phyloP scores from a whole-genome alignment of 1,140 invertebrate species.

The Pseudomyrmex concolor region DNA sequence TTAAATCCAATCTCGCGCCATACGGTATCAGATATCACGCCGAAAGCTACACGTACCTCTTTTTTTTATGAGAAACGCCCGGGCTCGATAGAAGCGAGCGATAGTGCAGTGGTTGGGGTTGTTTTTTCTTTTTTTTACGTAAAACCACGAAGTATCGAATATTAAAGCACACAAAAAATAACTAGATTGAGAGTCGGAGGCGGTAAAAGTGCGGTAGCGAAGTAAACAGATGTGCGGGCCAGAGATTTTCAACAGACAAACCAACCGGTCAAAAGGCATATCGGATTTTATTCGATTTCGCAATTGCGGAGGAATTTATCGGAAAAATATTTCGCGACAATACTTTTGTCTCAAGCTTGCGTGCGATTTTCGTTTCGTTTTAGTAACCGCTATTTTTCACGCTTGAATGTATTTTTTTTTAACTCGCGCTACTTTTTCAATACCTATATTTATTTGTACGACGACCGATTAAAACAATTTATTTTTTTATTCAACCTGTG shows the following conservation, averaged over 20 bases:
- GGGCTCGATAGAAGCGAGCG: slow-evolving; percentile 20
- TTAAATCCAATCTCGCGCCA: slow-evolving; percentile 57
- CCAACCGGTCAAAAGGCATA: slow-evolving; percentile 2
- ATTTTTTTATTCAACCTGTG: slow-evolving; percentile 10
- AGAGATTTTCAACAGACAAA: slow-evolving; percentile 37
- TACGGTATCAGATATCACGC: slow-evolving; percentile 57
- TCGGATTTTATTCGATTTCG: slow-evolving; percentile 14
- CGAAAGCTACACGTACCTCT: slow-evolving; percentile 41
- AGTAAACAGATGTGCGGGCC: slow-evolving; percentile 38
- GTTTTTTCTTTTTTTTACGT: slow-evolving; percentile 8
- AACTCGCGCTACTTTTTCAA: background rate
- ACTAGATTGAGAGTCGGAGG: background rate
- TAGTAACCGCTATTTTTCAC: background rate
- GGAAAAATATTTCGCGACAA: background rate
- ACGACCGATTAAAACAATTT: slow-evolving; percentile 6
- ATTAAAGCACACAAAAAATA: slow-evolving; percentile 42
- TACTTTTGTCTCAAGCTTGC: no score
- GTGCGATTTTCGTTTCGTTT: background rate
- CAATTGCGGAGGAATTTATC: slow-evolving; percentile 13
- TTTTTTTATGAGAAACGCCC: slow-evolving; percentile 51
- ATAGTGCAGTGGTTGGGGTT: slow-evolving; percentile 7
- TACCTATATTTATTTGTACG: background rate
- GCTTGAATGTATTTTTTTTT: slow-evolving; percentile 4
- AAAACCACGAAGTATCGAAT: slow-evolving; percentile 60
- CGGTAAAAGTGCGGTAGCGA: slow-evolving; percentile 42